Conservation (phyloP, 2,888 invertebrate genomes). For the Glaucopsyche alexis region DNA sequence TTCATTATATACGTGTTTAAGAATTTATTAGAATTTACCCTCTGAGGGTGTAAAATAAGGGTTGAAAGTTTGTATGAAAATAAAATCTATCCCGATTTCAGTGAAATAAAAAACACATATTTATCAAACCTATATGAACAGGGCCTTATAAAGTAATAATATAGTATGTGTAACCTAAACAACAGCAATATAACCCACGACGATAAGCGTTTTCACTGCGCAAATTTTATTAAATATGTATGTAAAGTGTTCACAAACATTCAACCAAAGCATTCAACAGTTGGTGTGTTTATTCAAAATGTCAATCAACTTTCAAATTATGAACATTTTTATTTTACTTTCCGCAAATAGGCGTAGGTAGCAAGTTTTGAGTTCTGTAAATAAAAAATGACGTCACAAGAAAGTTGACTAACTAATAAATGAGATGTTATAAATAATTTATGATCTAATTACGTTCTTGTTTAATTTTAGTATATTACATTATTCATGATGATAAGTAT, state of each 20-base stretch:
- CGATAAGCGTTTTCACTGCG: not conserved
- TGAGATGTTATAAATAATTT: conserved; percentile 5
- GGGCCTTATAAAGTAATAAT: not conserved
- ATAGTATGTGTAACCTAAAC: not conserved
- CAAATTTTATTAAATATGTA: conserved; percentile 8
- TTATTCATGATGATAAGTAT: not conserved
- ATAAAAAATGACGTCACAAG: conserved; percentile 2
- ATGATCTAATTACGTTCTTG: not conserved
- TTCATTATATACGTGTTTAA: too few relatives aligned
- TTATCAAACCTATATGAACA: too few relatives aligned
- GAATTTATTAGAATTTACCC: too few relatives aligned
- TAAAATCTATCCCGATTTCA: too few relatives aligned
- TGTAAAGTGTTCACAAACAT: conserved; percentile 7
- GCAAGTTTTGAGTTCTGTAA: not conserved
- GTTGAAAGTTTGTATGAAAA: too few relatives aligned
- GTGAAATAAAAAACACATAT: too few relatives aligned
- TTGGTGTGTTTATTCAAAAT: conserved; percentile 13
- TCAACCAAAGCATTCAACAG: conserved; percentile 7
- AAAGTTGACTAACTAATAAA: not conserved
- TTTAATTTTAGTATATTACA: not conserved
- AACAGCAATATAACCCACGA: not conserved
- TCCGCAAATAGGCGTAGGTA: not conserved
- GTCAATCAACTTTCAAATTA: conserved; percentile 22
- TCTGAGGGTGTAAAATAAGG: too few relatives aligned
- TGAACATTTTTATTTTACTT: not conserved